These are phyloP conservation scores for Sebastes ruberrimus DNA, from an alignment of 2,797 vertebrate genomes.

Conservation along the genomic window DNA sequence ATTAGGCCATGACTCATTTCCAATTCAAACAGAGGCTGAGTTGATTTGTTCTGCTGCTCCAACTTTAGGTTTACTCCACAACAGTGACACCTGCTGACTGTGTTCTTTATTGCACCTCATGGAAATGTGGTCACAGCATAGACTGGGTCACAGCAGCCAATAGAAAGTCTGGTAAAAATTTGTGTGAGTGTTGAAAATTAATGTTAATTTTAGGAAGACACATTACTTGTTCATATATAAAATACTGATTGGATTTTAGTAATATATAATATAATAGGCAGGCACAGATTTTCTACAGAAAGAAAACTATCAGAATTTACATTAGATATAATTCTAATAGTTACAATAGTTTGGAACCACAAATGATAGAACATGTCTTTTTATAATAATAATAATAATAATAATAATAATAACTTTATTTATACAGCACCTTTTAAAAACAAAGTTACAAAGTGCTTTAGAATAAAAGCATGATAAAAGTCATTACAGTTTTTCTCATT, in stretches of 20 bases:
- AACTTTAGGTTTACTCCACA: not conserved
- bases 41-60: not conserved
- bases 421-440: no score
- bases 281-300: not conserved
- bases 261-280: not conserved
- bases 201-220: not conserved
- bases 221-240: not conserved
- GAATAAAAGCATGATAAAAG: no score
- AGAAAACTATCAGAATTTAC: not conserved
- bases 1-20: not conserved
- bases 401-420: no score
- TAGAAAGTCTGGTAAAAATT: not conserved
- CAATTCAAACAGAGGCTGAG: not conserved
- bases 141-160: not conserved
- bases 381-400: not conserved
- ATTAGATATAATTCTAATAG: not conserved
- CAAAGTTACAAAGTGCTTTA: no score
- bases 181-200: not conserved
- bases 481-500: no score
- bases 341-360: no score
- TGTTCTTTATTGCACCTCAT: not conserved
- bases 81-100: not conserved
- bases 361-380: not conserved
- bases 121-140: not conserved
- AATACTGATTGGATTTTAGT: no score